Percentiles rank a stretch among this genome's conserved stretches.
Evolutionary conservation across 2,797 vertebrate species (phyloP).

Genomic region (Leuciscus waleckii): DNA sequence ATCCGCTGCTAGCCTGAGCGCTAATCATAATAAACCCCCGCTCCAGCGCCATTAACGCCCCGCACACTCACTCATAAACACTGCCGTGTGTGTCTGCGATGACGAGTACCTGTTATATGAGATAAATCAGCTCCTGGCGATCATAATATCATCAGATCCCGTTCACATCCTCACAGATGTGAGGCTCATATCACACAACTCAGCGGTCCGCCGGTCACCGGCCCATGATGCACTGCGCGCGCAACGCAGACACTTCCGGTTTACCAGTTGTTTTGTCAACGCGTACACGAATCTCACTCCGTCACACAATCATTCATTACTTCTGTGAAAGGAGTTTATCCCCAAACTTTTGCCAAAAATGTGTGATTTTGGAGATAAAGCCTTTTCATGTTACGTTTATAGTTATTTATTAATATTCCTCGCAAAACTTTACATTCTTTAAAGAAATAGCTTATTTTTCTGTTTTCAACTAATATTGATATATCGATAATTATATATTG

Average conservation of each 20-base stretch:
- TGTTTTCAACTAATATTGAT: not conserved
- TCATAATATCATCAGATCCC: conserved; percentile 57
- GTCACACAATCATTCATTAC: not conserved
- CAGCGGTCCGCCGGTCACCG: conserved; percentile 53
- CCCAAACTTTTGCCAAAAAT: not conserved
- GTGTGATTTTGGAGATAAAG: too few species aligned
- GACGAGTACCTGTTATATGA: conserved; percentile 71
- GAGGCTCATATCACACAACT: conserved; percentile 1
- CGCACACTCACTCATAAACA: not conserved
- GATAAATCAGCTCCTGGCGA: conserved; percentile 61
- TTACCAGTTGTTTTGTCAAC: not conserved
- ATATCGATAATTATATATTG: too few species aligned
- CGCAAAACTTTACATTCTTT: not conserved
- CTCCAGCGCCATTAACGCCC: not conserved
- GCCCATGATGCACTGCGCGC: conserved; percentile 71
- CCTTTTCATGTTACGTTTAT: not conserved
- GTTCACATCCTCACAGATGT: conserved; percentile 3
- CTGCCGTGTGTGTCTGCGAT: not conserved
- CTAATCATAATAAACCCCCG: conserved; percentile 16
- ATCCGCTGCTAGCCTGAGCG: conserved; percentile 17
- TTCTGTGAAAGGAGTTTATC: not conserved
- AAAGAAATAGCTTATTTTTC: not conserved
- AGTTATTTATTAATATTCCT: not conserved
- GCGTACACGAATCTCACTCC: not conserved
- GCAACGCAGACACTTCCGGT: conserved; percentile 15